These are phyloP conservation scores for Pammene aurita DNA, from an alignment of 2,888 invertebrate genomes.

Conservation along the genomic window DNA sequence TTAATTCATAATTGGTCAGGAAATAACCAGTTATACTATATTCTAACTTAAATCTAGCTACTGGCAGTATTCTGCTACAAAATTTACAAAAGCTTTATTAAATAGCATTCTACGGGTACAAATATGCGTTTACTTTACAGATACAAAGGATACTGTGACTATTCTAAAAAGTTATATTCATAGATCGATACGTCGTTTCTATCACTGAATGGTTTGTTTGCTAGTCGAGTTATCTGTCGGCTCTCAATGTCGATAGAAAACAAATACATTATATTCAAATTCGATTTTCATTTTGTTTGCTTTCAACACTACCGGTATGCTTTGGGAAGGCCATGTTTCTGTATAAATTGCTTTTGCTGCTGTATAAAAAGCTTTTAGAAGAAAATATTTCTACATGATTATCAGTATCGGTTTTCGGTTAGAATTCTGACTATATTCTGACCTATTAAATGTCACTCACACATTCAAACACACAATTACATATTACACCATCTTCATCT, in stretches of 20 bases:
- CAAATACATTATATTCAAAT: background rate
- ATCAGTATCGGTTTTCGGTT: no score
- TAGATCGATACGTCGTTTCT: background rate
- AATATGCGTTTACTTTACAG: background rate
- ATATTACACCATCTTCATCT: no score
- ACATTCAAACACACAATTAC: no score
- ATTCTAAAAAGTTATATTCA: background rate
- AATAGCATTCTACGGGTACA: background rate
- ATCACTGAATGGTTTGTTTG: background rate
- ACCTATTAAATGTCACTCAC: no score
- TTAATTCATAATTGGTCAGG: no score
- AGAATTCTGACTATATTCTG: no score
- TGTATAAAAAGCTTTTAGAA: no score
- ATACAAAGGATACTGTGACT: background rate
- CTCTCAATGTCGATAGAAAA: background rate
- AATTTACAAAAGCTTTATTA: background rate
- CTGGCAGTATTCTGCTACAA: background rate
- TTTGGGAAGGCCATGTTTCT: no score
- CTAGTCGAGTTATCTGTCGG: slow-evolving; percentile 20
- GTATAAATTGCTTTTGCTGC: no score
- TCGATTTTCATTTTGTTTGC: slow-evolving; percentile 27
- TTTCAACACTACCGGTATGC: background rate
- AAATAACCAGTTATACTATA: no score
- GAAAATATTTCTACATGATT: no score
- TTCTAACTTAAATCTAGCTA: background rate